These are phyloP conservation scores for Lepisosteus oculatus DNA, from an alignment of 2,113 vertebrate genomes.

Conservation along the genomic window DNA sequence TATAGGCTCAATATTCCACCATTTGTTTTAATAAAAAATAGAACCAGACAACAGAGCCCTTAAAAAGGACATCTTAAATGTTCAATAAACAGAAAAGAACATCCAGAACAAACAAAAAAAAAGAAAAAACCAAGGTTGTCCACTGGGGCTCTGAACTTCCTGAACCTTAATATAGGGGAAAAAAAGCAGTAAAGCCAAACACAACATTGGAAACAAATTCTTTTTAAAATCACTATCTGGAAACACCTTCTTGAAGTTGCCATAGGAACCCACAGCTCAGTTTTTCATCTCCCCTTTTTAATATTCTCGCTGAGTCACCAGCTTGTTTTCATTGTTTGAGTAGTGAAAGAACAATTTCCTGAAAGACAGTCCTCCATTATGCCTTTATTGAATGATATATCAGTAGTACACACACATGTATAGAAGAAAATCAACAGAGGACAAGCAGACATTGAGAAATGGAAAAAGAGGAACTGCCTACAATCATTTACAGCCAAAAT, in stretches of 20 bases:
- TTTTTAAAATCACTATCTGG: background rate
- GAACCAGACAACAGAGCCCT: too few species aligned
- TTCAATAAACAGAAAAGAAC: too few species aligned
- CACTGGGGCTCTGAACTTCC: background rate
- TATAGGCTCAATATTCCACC: too few species aligned
- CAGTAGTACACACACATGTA: background rate
- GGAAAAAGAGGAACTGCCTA: too few species aligned
- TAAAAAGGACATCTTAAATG: too few species aligned
- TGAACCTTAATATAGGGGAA: background rate
- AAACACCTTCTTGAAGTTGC: background rate
- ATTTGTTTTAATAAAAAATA: too few species aligned
- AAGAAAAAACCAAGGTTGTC: too few species aligned
- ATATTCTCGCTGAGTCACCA: background rate
- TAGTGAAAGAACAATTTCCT: conserved; percentile 6
- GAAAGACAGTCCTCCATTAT: conserved; percentile 8
- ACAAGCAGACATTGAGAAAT: background rate
- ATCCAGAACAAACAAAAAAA: too few species aligned
- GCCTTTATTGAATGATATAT: background rate
- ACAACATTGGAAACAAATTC: background rate
- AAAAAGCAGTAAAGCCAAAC: background rate
- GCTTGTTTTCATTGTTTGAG: background rate
- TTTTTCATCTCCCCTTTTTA: background rate
- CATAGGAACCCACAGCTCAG: background rate
- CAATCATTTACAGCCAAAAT: too few species aligned
- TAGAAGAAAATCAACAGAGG: background rate